Base-by-base conservation (phyloP, 2,797 vertebrate species). In the Sardinella longiceps region DNA sequence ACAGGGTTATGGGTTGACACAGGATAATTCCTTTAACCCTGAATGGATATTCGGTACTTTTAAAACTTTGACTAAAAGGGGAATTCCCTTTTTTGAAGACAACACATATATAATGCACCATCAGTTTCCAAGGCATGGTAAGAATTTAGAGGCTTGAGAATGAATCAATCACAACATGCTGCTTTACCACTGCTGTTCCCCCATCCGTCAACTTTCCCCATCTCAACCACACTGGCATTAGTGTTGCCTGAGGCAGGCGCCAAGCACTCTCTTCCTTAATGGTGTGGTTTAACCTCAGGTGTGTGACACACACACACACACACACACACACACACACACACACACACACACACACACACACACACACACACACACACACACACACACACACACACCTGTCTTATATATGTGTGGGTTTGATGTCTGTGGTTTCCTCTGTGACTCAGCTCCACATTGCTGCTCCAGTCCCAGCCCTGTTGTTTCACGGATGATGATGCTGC, bases 251-350 rank as follows among this genome's bases (percentile, higher is more conserved):
- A n/a, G 5, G 10, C 60, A 12, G 60, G 60, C 60, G 30, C 60
- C 60, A 66, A 70, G 25, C 3, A 28, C 33, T 82, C n/a, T 70
- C 56, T 80, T 80, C 83, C 23, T 46, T 48, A 80, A 84, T 53
- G 51, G 18, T 53, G 51, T 23, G 51, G 51, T 23, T 20, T 53
- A 53, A 53, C n/a, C 14, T 18, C 50, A 33, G 84, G 51, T 81
- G 28, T 70, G 14, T 83, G 30, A 33, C 37, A 37, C 23, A 77
- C 58, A 66, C 28, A 30, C 60, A 25, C 4, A 60, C 14, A 56
- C 51, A 56, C 51, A 56, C 58, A 60, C 23, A 43, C 56, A 43
- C 28, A 1, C 3, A 37, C 50, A 23, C 10, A 30, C 33, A 81
- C 15, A 30, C 9, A 80, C 70, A 80, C 28, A 18, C 74, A 77